Base-by-base conservation (phyloP, 2,888 invertebrate species). In the Diarsia brunnea region DNA sequence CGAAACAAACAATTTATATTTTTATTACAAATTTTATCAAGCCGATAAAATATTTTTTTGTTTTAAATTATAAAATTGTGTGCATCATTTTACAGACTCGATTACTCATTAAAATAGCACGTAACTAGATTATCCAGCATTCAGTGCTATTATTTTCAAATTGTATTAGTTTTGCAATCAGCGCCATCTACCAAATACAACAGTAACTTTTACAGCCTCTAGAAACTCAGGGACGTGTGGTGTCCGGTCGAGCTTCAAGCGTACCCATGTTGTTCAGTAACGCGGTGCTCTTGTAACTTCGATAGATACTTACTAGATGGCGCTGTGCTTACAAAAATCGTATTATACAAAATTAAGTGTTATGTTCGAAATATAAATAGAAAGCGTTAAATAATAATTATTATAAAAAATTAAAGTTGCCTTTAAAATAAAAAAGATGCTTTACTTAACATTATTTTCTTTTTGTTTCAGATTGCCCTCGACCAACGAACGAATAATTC, bases 401-500 rank as follows among this genome's bases (percentile, higher is more conserved):
- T 38, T 31, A 31, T 31, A 27, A 0, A 10, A 38, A 60, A 60
- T 11, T 60, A 11, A 21, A 4, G 21, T 38, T 12, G n/a, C n/a
- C n/a, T n/a, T n/a, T n/a, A n/a, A 21, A 8, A 61, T 21, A 61
- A 38, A 21, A 38, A 16, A 1, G 0, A 16, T 58, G 4, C 12
- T n/a, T 2, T 27, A 4, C 21, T 67, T 55, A 27, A 12, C n/a
- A 19, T 19, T 53, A n/a, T 64, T 51, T 90, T 90, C 89, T 78
- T 79, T 83, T 96, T 96, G 95, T 96, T 96, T 74, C 96, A 96
- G 96, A 93, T 94, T 82, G 82, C 88, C 83, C 85, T 85, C 86
- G 75, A 86, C 88, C 79, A 84, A 85, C 86, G 90, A 95, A 93
- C 95, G 93, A 94, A 92, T 94, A 95, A 95, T 96, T 96, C 96